phyloP scores from a whole-genome alignment of 2,113 vertebrate species.

The Neodontobutis hainanensis region DNA sequence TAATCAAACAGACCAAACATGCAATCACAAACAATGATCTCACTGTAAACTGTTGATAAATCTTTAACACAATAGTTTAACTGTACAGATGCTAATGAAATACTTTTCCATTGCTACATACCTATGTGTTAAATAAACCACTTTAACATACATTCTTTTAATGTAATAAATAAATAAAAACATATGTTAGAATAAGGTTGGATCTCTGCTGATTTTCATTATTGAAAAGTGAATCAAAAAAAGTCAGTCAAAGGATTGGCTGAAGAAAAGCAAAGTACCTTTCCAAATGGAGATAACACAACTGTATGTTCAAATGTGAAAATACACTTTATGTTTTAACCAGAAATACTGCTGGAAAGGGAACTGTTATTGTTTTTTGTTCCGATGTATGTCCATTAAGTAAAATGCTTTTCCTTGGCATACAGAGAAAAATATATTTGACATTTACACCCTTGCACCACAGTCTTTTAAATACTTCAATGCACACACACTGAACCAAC shows the following conservation, averaged over 20 bases:
- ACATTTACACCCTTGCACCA: constrained; percentile 16
- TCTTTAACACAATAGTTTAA: background rate
- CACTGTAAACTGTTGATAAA: background rate
- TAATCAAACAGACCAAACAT: background rate
- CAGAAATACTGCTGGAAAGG: constrained; percentile 9
- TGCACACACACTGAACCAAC: background rate
- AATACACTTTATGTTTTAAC: constrained; percentile 24
- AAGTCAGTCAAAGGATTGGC: background rate
- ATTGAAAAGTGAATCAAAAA: no score
- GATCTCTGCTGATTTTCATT: no score
- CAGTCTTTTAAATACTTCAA: constrained; percentile 9
- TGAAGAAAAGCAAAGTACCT: constrained; percentile 34
- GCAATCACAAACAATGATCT: background rate
- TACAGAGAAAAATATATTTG: background rate
- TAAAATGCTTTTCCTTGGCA: background rate
- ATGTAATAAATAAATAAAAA: background rate
- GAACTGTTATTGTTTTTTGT: background rate
- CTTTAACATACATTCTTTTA: background rate
- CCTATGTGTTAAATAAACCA: background rate
- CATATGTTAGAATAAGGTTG: no score
- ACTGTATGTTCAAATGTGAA: constrained; percentile 19
- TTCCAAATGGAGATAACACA: constrained; percentile 39
- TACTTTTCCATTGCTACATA: background rate
- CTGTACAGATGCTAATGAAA: background rate
- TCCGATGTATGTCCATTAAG: constrained; percentile 5